Base-by-base conservation (phyloP, 92 coral and sea anemone genomes). In the Palythoa grandiflora region DNA sequence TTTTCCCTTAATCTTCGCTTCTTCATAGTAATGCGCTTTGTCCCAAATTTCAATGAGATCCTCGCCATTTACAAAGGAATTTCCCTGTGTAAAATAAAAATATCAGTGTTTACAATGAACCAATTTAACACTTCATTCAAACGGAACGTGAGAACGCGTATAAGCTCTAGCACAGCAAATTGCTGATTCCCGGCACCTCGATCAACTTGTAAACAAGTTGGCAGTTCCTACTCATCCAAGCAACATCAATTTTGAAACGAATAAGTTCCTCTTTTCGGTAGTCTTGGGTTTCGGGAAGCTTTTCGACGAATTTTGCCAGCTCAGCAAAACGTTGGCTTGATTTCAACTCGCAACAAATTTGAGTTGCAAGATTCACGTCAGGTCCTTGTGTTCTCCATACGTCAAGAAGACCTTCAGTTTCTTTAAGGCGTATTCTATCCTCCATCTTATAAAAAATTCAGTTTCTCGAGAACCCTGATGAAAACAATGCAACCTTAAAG, bases 31-130 rank as follows among this genome's bases (percentile, higher is more conserved):
- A 85, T 90, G 92, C 2, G 92, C 92, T 37, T 79, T 90, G 61
- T 90, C 92, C 92, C 92, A 90, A 79, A 85, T 71, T 51, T 90
- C 87, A 60, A 90, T 60, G 84, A 90, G 83, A 59, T 90, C 92
- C 39, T 78, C 92, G 21, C 92, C 92, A 79, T 90, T 77, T 85
- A 76, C 71, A 68, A 90, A 90, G 75, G 83, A 47, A 79, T 90
- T 78, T 21, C 35, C 83, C 90, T 87, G 79, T 6, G 61, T 14
- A 39, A 38, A 59, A 39, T 59, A 77, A 17, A 37, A 13, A 53
- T 19, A 14, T 40, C 60, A 52, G 21, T 15, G 50, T 8, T 74
- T 35, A 38, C 35, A 54, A 70, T 71, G 38, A 50, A 53, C 7
- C 72, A 84, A 44, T 13, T 28, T 28, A 28, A 0, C 76, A 88